Percentiles rank a stretch among this genome's conserved stretches.
Conservation (phyloP, 2,888 invertebrate species). For the Nephrotoma flavescens region DNA sequence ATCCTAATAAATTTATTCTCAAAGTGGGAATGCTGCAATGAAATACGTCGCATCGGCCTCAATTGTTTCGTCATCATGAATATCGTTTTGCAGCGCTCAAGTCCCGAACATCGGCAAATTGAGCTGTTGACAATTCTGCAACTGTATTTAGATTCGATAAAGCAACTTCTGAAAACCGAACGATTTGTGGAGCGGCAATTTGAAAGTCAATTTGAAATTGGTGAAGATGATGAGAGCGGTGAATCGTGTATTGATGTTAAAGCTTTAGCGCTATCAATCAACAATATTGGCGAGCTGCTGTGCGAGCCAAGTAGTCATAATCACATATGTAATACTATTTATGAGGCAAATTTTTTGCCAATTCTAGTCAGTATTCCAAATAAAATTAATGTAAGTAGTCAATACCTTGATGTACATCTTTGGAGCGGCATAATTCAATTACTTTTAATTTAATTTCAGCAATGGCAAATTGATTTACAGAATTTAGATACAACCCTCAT, state of each 20-base stretch:
- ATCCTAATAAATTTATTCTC: conserved; percentile 38
- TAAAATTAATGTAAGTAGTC: conserved; percentile 20
- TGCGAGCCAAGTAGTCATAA: conserved; percentile 16
- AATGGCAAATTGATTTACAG: conserved; percentile 25
- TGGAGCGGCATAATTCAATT: background rate
- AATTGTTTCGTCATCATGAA: conserved; percentile 40
- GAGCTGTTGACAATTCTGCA: conserved; percentile 34
- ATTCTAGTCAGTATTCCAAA: conserved; percentile 27
- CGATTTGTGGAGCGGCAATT: conserved; percentile 18
- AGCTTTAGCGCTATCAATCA: conserved; percentile 26
- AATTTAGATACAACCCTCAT: conserved; percentile 23
- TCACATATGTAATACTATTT: conserved; percentile 26
- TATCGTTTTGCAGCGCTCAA: conserved; percentile 38
- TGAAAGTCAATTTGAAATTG: conserved; percentile 21
- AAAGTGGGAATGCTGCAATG: conserved; percentile 27
- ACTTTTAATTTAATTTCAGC: conserved; percentile 13
- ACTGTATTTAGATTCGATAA: conserved; percentile 30
- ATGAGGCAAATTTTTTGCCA: conserved; percentile 31
- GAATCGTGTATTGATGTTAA: conserved; percentile 24
- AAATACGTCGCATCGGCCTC: conserved; percentile 33
- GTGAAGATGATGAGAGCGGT: conserved; percentile 17
- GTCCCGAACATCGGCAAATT: conserved; percentile 43
- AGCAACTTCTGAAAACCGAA: conserved; percentile 24
- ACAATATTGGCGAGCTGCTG: conserved; percentile 26
- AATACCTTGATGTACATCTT: background rate